Conservation (phyloP, 2,797 vertebrate genomes). For the Leptodactylus fallax region DNA sequence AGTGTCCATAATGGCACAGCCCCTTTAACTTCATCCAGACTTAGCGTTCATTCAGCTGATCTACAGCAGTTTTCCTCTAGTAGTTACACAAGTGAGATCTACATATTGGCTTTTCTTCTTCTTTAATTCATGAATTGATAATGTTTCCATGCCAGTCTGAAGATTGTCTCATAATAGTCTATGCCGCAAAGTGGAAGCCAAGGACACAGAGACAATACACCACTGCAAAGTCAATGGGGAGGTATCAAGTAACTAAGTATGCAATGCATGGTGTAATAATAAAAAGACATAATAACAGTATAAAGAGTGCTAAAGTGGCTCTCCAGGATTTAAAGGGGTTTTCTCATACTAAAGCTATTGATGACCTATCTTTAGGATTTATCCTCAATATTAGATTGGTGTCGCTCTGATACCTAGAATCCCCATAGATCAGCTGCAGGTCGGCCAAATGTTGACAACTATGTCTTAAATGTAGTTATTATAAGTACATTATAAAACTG, state of each 20-base stretch:
- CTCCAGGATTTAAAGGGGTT: too few species aligned
- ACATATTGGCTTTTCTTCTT: slow-evolving; percentile 1
- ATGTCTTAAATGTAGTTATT: too few species aligned
- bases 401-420: too few species aligned
- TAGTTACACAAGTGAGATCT: not conserved
- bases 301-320: too few species aligned
- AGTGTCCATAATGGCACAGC: too few species aligned
- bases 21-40: not conserved
- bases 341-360: too few species aligned
- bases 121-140: not conserved
- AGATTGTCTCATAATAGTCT: not conserved
- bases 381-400: too few species aligned
- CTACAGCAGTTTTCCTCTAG: not conserved
- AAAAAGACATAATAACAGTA: too few species aligned
- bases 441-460: too few species aligned
- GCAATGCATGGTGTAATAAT: not conserved
- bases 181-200: not conserved
- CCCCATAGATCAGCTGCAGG: too few species aligned
- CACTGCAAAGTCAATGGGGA: not conserved
- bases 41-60: not conserved
- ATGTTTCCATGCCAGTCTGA: not conserved
- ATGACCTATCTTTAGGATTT: too few species aligned
- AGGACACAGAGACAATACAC: not conserved
- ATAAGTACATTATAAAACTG: too few species aligned
- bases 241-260: not conserved